phyloP scores from a whole-genome alignment of 2,797 vertebrate genomes.

The Sardinella longiceps region DNA sequence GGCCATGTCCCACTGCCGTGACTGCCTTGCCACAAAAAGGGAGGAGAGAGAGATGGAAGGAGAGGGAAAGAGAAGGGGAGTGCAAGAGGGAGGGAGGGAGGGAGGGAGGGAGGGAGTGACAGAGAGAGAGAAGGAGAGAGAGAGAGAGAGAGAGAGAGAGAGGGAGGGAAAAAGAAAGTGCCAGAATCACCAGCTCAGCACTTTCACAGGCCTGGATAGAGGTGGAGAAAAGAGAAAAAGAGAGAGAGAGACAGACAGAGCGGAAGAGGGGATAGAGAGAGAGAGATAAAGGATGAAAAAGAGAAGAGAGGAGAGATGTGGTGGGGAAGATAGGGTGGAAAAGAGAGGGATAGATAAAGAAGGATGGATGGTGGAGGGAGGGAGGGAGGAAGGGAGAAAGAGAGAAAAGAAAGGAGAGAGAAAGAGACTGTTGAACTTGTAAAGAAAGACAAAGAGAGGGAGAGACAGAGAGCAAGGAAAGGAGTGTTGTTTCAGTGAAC shows the following conservation, averaged over 20 bases:
- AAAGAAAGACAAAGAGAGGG: not conserved
- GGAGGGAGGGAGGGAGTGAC: too few relatives aligned
- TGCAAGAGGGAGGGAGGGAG: not conserved
- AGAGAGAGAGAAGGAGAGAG: too few relatives aligned
- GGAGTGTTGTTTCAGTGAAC: not conserved
- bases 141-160: not conserved
- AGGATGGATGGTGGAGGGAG: not conserved
- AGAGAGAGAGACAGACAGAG: not conserved
- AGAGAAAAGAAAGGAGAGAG: slow-evolving; percentile 8
- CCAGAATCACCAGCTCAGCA: not conserved
- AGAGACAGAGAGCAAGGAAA: not conserved
- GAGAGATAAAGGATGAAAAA: too few relatives aligned
- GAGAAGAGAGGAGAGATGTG: not conserved
- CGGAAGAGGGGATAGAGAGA: not conserved
- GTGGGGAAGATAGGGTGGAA: not conserved
- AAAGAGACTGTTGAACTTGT: not conserved
- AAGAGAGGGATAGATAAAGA: not conserved
- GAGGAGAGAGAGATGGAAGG: slow-evolving; percentile 8
- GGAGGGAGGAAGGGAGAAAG: not conserved
- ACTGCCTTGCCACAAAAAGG: slow-evolving; percentile 47
- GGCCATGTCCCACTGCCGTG: slow-evolving; percentile 74
- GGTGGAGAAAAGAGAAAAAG: not conserved
- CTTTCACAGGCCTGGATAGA: not conserved
- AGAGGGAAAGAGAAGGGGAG: slow-evolving; percentile 1
- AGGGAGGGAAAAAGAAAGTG: not conserved